Percentiles rank a stretch among this genome's conserved stretches.
Conservation (phyloP, 2,113 vertebrate genomes). For the Cochlearius cochlearius region DNA sequence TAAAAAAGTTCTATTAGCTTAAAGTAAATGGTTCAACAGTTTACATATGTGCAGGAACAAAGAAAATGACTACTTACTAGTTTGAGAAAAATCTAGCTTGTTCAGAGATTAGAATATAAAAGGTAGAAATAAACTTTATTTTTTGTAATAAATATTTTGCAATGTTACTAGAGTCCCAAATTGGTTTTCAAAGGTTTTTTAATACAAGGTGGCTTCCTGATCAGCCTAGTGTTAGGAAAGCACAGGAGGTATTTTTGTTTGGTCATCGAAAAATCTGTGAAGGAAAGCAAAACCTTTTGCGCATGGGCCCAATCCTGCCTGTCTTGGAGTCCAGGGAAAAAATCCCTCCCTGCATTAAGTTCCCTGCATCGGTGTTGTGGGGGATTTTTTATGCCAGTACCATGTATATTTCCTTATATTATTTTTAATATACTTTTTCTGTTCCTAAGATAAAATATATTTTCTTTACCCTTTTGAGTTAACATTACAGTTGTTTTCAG, state of each 20-base stretch:
- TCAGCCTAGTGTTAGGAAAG: not conserved
- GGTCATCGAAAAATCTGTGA: not conserved
- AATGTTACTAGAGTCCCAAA: not conserved
- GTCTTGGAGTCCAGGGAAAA: not conserved
- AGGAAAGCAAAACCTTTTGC: not conserved
- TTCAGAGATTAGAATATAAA: slow-evolving; percentile 31
- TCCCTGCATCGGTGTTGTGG: not conserved
- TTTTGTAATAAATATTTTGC: slow-evolving; percentile 1
- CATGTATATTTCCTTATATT: not conserved
- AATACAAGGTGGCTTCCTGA: not conserved
- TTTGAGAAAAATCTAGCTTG: slow-evolving; percentile 43
- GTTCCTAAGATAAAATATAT: not conserved
- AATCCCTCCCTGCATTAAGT: not conserved
- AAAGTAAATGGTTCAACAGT: slow-evolving; percentile 78
- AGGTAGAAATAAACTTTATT: slow-evolving; percentile 15
- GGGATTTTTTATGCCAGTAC: not conserved
- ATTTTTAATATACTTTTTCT: not conserved
- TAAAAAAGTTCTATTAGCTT: slow-evolving; percentile 74
- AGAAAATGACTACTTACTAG: slow-evolving; percentile 46
- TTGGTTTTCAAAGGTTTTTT: not conserved
- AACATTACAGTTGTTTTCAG: not conserved
- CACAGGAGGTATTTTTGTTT: not conserved
- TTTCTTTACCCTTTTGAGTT: not conserved
- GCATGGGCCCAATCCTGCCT: not conserved
- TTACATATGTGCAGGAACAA: slow-evolving; percentile 73